Evolutionary conservation across 2,113 vertebrate genomes (phyloP), one percentile per base, ranked within the genome.

Genomic region (Calypte anna): DNA sequence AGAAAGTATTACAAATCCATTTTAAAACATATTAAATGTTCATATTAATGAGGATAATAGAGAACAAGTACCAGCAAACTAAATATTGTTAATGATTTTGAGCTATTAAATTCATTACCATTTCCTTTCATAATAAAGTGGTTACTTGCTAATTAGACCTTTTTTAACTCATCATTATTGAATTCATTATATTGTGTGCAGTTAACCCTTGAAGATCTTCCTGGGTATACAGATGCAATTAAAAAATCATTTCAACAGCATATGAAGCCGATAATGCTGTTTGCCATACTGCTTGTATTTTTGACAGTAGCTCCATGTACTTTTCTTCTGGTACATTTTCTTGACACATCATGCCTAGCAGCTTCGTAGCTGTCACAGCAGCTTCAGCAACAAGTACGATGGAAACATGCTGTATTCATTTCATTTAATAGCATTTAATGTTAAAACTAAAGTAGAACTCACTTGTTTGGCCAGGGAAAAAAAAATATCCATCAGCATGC

Each of bases 141-240:
- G 98, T 98, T 98, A 98, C 98, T 98, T 98, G 97, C 98, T 99
- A 99, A 99, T 99, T 99, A 99, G 99, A 99, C 98, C 98, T 98
- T 99, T 98, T 98, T 98, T 97, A 98, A 98, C 97, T 98, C 97
- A 98, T 98, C 98, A 98, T 98, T 99, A 99, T 98, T 98, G 97
- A 98, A 98, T 98, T 98, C 97, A 98, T 98, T 98, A 98, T 96
- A 95, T 95, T 97, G 95, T 97, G 96, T 97, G 97, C 94, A 92
- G 96, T 98, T 98, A 98, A 98, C 98, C 96, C 98, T 98, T 98
- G 68, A 95, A 96, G 95, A 96, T 96, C 97, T 98, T 95, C 69
- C 66, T 78, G 95, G 95, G 90, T 97, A 90, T 96, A 94, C 91
- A 90, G 61, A 90, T 86, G 97, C 97, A 98, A 98, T 97, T 98